Evolutionary conservation across 2,113 vertebrate genomes (phyloP).

Genomic region (Uria aalge): DNA sequence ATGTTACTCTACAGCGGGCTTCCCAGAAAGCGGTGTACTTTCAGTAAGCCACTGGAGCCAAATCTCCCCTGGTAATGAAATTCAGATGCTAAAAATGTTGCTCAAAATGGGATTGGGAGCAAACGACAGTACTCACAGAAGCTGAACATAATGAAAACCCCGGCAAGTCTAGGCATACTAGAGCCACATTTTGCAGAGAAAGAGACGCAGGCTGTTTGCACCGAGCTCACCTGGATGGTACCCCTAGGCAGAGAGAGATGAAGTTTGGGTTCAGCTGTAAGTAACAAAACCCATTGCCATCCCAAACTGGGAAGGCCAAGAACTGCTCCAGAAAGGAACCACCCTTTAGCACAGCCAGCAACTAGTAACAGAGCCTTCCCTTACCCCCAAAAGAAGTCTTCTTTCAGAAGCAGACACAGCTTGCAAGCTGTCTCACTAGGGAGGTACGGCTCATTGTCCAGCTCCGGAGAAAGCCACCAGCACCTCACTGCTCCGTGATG

Average conservation of each 20-base stretch:
- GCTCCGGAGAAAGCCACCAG: neutral
- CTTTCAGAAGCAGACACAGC: neutral
- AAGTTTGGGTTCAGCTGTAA: neutral
- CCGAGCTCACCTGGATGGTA: neutral
- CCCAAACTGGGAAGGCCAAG: neutral
- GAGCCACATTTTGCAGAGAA: accelerated
- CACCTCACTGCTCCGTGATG: neutral
- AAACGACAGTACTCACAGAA: neutral
- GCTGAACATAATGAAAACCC: neutral
- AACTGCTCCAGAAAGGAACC: neutral
- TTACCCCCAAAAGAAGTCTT: neutral
- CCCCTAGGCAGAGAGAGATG: neutral
- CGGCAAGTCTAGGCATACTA: neutral
- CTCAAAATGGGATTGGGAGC: neutral
- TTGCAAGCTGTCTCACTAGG: neutral
- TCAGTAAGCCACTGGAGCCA: slow-evolving; percentile 18
- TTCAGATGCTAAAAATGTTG: slow-evolving; percentile 15
- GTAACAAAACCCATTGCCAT: neutral
- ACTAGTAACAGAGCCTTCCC: neutral
- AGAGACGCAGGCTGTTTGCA: neutral
- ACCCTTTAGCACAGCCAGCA: neutral
- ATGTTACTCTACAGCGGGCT: neutral
- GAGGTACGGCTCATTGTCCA: neutral
- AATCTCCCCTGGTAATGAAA: slow-evolving; percentile 21
- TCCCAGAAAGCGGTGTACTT: slow-evolving; percentile 24